A percentile compares a stretch with the other conserved stretches of the same genome.
Evolutionary conservation across 2,113 vertebrate species (phyloP).

Genomic region (Hemiprocne comata): DNA sequence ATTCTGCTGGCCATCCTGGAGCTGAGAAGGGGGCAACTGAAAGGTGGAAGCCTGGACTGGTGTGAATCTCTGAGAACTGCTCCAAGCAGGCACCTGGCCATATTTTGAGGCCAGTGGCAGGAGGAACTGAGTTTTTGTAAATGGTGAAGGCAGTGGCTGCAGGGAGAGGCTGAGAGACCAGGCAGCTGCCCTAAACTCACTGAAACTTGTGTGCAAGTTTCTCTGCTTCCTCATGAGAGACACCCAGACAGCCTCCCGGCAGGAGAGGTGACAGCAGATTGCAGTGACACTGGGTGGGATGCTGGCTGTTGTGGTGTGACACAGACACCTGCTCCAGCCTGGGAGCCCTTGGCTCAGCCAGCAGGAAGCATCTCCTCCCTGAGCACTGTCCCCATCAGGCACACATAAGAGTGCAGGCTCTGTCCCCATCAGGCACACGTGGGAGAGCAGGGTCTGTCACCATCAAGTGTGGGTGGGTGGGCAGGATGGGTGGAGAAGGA

Average conservation of each 20-base stretch:
- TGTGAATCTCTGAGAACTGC: neutral
- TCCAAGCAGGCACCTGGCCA: neutral
- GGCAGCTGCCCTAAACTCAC: neutral
- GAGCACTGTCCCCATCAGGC: neutral
- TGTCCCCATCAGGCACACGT: neutral
- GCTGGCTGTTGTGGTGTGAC: neutral
- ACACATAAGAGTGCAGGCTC: neutral
- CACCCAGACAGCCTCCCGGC: neutral
- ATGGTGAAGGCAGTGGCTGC: neutral
- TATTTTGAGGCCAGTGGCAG: neutral
- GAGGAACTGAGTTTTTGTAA: neutral
- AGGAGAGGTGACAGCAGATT: neutral
- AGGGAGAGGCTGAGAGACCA: neutral
- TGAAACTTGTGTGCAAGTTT: neutral
- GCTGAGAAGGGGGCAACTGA: neutral
- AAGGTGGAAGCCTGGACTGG: neutral
- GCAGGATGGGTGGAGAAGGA: accelerated
- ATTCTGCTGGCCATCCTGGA: accelerated
- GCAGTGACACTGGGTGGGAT: neutral
- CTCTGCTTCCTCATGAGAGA: neutral
- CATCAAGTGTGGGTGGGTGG: neutral
- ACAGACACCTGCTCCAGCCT: neutral
- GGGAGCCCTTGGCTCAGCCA: neutral
- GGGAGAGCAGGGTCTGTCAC: neutral
- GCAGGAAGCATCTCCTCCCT: neutral